Evolutionary conservation across 1,140 invertebrate species (phyloP), one percentile per base, ranked within the genome.

Genomic region (Drosophila rhopaloa): DNA sequence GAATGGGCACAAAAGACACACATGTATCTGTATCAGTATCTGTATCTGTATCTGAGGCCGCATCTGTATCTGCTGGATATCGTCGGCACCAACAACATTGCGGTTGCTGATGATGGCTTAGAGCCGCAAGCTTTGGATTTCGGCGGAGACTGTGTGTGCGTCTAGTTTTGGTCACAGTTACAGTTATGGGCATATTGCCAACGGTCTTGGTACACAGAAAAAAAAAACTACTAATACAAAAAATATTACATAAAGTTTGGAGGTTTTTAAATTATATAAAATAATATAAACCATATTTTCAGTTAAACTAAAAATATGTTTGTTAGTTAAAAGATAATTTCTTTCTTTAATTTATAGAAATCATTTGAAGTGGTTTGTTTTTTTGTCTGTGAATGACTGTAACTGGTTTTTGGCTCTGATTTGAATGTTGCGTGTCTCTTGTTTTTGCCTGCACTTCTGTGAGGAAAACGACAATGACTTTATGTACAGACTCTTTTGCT

Each of bases 371-470:
- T 32, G 7, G 29, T 32, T 32, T 32, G 8, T 19, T 44, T 44
- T 16, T 7, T 43, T 40, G n/a, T 24, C n/a, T 50, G 59, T 55
- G 67, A 51, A 77, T n/a, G 53, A 40, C 40, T 44, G 24, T 59
- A 71, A 81, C 84, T 66, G 76, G 80, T 89, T 89, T 80, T 74
- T 14, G 79, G 29, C 53, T 55, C 66, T 88, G 83, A 86, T 86
- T 88, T 77, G 84, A 89, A 88, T 79, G 78, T 86, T 88, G 83
- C 83, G 83, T 86, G 83, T 53, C 47, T 48, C 35, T 40, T 66
- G 27, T 43, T 16, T 46, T 37, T 14, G 65, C 44, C 60, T 51
- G 37, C 46, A 65, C 65, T 56, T 32, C 27, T 24, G 29, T 14
- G 27, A 16, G 37, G 16, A 24, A 50, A 79, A 79, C 62, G 60